Percentiles rank a stretch among this genome's conserved stretches.
Evolutionary conservation across 2,888 invertebrate species (phyloP).

Genomic region (Tolmerus cingulatus): DNA sequence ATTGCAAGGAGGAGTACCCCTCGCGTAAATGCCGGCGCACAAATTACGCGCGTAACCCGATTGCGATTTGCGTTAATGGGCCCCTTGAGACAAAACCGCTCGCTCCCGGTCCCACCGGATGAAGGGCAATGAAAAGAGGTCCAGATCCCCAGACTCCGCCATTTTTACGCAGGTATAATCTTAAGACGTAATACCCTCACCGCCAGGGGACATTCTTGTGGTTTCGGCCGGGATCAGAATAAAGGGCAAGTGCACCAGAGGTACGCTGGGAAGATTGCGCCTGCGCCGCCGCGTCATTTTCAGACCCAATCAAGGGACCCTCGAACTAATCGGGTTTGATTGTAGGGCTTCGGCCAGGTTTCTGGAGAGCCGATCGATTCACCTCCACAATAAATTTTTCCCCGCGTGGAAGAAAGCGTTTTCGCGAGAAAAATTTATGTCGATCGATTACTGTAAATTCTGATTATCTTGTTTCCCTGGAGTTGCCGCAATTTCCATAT

Average conservation of each 20-base stretch:
- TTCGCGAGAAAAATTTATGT: slow-evolving; percentile 39
- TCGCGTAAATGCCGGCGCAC: background rate
- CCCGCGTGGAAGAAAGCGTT: slow-evolving; percentile 28
- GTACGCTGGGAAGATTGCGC: background rate
- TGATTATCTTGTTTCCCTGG: slow-evolving; percentile 38
- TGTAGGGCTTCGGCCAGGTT: slow-evolving; percentile 28
- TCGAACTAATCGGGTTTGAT: slow-evolving; percentile 35
- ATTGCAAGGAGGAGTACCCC: background rate
- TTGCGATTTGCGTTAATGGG: background rate
- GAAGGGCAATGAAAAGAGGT: background rate
- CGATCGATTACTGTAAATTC: slow-evolving; percentile 41
- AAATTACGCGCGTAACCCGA: slow-evolving; percentile 31
- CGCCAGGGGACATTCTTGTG: slow-evolving; percentile 14
- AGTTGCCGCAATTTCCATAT: slow-evolving; percentile 28
- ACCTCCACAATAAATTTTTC: background rate
- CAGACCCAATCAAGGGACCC: background rate
- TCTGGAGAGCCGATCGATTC: background rate
- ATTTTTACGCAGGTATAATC: background rate
- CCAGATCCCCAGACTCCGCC: background rate
- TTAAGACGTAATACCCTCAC: background rate
- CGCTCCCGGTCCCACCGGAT: background rate
- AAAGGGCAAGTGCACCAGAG: background rate
- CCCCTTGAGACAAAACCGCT: background rate
- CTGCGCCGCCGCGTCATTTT: background rate
- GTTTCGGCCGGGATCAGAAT: slow-evolving; percentile 13